Evolutionary conservation across 2,797 vertebrate genomes (phyloP), one percentile per base, ranked within the genome.

Genomic region (Nannoperca australis): DNA sequence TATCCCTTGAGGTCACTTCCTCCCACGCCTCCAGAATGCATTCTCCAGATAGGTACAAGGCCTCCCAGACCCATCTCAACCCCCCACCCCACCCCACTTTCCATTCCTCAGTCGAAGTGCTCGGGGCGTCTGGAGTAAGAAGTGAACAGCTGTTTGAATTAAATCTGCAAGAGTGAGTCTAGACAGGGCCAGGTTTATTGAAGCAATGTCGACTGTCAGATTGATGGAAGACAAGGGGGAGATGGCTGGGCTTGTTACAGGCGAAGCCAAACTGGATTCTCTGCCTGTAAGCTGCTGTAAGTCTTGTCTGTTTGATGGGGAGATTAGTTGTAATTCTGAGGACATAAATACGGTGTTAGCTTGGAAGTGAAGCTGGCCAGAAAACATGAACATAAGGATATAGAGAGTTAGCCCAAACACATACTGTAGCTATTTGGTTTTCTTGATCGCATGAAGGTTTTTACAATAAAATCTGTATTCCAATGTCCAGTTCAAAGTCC

Each of bases 71-170:
- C 60, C 34, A 32, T 38, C 55, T 15, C 24, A 27, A 27, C 24
- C 7, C 49, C 42, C 18, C 51, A 22, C 4, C 50, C 7, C 2
- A 51, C 49, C 14, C 51, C 27, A 30, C 79, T 72, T 74, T 79
- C 82, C 55, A 74, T 88, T 79, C 69, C 87, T 87, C 84, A 20
- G 81, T 82, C 85, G 88, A 93, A 88, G 81, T 81, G 91, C 91
- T 91, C 76, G 70, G 83, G 88, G 90, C 81, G 54, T 81, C 64
- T 77, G 81, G 79, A 84, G 70, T 92, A 87, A 83, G 79, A 66
- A 91, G 81, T 36, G 88, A 95, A 95, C 95, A 95, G 94, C 93
- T 95, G 95, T 94, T 93, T 92, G 93, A 95, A 95, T 95, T 94
- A 92, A 94, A 95, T 94, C 90, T 93, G 91, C 89, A 90, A 88